These are phyloP conservation scores for Pelvicachromis taeniatus DNA, from an alignment of 2,113 vertebrate species.

Conservation along the genomic window DNA sequence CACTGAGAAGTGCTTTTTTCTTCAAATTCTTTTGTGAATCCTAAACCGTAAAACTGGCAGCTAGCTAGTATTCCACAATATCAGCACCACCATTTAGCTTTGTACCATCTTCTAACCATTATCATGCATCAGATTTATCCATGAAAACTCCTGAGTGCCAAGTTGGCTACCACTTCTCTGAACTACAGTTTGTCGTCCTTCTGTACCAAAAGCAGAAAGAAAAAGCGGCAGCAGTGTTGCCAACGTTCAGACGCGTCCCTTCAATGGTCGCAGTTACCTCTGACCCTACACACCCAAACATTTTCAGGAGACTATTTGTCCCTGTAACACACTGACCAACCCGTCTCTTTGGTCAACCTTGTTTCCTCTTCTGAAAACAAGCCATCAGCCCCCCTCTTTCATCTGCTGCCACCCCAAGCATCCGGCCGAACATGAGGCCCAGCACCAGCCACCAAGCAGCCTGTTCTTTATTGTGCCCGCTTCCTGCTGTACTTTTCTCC, in stretches of 20 bases:
- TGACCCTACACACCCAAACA: constrained; percentile 63
- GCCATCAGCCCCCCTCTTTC: constrained; percentile 4
- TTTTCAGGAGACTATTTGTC: constrained; percentile 27
- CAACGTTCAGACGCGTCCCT: neutral
- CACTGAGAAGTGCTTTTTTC: neutral
- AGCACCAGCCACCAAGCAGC: constrained; percentile 27
- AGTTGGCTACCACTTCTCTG: neutral
- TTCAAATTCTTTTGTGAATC: neutral
- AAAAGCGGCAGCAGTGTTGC: neutral
- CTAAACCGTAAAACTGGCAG: neutral
- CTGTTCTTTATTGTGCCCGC: constrained; percentile 68
- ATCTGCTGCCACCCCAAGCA: constrained; percentile 23
- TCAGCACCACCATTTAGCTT: neutral
- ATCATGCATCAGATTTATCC: neutral
- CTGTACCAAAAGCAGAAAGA: neutral
- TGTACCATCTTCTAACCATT: neutral
- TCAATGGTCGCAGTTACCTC: constrained; percentile 46
- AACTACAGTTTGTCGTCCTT: neutral
- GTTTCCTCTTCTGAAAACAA: constrained; percentile 47
- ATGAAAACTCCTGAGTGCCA: neutral
- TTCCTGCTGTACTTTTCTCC: constrained; percentile 53
- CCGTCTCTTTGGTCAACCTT: constrained; percentile 24
- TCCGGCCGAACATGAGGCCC: constrained; percentile 42
- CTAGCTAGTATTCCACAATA: neutral
- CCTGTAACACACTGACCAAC: constrained; percentile 2